Percentiles rank a stretch among this genome's conserved stretches.
phyloP scores from a whole-genome alignment of 2,888 invertebrate genomes.

The Zelleria hepariella region DNA sequence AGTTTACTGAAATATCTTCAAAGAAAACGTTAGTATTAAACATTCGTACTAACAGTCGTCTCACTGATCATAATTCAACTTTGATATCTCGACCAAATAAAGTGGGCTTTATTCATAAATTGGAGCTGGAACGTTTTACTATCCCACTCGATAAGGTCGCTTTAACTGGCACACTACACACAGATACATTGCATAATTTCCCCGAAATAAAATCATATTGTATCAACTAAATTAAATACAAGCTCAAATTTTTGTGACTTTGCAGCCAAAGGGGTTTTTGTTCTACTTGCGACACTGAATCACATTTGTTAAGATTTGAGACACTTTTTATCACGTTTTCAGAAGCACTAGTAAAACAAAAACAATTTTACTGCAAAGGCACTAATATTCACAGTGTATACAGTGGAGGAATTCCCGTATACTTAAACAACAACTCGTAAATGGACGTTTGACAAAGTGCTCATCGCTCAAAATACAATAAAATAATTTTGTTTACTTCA shows the following conservation, averaged over 20 bases:
- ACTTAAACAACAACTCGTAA: constrained; percentile 37
- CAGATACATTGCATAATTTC: constrained; percentile 39
- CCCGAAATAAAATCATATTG: constrained; percentile 29
- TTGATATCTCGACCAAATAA: background rate
- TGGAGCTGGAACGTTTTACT: background rate
- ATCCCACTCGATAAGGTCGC: constrained; percentile 16
- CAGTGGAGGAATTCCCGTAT: constrained; percentile 59
- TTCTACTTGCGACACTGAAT: no score
- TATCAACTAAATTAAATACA: constrained; percentile 44
- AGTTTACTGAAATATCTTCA: no score
- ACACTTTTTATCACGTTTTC: no score
- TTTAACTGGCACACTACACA: constrained; percentile 15
- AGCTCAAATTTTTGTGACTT: no score
- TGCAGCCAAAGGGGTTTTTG: no score
- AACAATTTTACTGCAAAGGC: no score
- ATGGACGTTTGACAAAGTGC: constrained; percentile 53
- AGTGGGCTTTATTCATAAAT: background rate
- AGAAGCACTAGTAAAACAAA: no score
- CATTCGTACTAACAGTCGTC: constrained; percentile 15
- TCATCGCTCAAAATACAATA: constrained; percentile 15
- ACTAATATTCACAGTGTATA: no score
- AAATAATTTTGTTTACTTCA: background rate
- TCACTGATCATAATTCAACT: constrained; percentile 28
- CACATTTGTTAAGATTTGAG: no score
- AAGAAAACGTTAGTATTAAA: background rate